A percentile compares a stretch with the other conserved stretches of the same genome.
phyloP scores from a whole-genome alignment of 1,140 invertebrate genomes.

The Apis cerana region DNA sequence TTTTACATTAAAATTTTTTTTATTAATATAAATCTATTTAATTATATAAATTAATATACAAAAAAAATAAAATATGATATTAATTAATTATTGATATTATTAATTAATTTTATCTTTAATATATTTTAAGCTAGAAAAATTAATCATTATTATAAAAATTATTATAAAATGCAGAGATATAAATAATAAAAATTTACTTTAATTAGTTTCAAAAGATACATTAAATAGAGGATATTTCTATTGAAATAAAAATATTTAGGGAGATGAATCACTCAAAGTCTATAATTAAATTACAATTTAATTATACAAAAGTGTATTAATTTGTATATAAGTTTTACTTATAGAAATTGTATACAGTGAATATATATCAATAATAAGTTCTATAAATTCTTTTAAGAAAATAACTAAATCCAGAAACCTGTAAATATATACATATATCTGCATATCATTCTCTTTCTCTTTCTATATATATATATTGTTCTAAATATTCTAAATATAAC shows the following conservation, averaged over 20 bases:
- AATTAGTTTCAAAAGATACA: background rate
- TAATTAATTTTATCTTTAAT: background rate
- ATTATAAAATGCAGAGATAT: background rate
- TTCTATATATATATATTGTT: background rate
- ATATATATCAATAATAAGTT: constrained; percentile 29
- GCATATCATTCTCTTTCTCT: background rate
- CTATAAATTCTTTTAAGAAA: constrained; percentile 31
- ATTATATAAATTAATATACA: background rate
- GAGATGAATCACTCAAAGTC: background rate
- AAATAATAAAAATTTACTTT: background rate
- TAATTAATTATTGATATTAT: too few relatives aligned
- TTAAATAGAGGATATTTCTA: background rate
- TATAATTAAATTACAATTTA: constrained; percentile 17
- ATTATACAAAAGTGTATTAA: constrained; percentile 30
- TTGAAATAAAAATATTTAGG: background rate
- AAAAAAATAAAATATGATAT: background rate
- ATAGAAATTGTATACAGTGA: background rate
- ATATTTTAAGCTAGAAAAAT: background rate
- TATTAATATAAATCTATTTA: background rate
- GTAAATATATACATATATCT: background rate
- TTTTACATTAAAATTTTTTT: background rate
- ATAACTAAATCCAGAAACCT: constrained; percentile 30
- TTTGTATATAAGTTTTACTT: background rate
- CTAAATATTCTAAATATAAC: constrained; percentile 25
- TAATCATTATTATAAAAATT: background rate